Evolutionary conservation across 2,888 invertebrate species (phyloP).

Genomic region (Incurvaria masculella): DNA sequence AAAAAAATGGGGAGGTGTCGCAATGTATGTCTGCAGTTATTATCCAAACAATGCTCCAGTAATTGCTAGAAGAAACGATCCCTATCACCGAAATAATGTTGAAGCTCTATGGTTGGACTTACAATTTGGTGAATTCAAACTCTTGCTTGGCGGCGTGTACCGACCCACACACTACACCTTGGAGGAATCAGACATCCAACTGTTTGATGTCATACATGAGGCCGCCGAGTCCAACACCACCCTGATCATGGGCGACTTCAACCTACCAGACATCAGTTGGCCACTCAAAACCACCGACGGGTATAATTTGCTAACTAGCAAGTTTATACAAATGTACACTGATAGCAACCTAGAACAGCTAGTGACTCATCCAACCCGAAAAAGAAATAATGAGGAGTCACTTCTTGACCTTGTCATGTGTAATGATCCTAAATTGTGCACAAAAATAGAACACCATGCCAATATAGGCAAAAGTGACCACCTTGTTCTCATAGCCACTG

Average conservation of each 20-base stretch:
- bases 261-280: not conserved
- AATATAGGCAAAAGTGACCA: too few species aligned
- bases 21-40: not conserved
- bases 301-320: not conserved
- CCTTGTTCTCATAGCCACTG: too few species aligned
- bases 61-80: too few species aligned
- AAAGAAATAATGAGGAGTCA: not conserved
- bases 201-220: not conserved
- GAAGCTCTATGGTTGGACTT: constrained; percentile 1
- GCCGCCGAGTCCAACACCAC: not conserved
- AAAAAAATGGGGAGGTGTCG: constrained; percentile 1
- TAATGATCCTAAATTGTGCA: not conserved
- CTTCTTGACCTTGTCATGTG: not conserved
- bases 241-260: constrained; percentile 1
- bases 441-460: too few species aligned
- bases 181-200: not conserved
- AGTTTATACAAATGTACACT: not conserved
- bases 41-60: too few species aligned
- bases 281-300: not conserved
- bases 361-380: not conserved
- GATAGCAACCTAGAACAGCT: not conserved
- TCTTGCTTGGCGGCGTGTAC: not conserved
- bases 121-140: not conserved
- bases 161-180: not conserved
- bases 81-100: too few species aligned